Base-by-base conservation (phyloP, 2,797 vertebrate genomes). In the Chloroceryle inda region DNA sequence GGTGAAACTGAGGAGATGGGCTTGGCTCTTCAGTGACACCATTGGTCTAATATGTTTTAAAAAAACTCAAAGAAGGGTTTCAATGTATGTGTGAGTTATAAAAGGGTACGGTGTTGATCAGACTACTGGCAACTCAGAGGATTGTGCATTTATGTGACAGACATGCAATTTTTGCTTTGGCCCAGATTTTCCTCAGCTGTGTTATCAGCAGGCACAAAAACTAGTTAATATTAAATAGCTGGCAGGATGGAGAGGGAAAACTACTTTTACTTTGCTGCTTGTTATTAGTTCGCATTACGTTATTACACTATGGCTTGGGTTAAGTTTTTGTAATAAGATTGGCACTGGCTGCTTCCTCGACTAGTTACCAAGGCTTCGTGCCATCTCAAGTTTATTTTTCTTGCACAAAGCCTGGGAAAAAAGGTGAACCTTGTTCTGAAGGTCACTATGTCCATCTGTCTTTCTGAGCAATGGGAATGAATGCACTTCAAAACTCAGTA, bases 381-480 rank as follows among this genome's bases (percentile, higher is more conserved):
- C 77, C 84, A 82, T 89, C 64, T 38, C 1, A 1, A 76, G 80
- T 94, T 96, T 95, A 79, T 93, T 96, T 94, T 92, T 95, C 77
- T 93, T 95, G 59, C 93, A 78, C 53, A 58, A 91, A 92, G 86
- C 82, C 69, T 95, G 94, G 88, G 77, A 85, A 93, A 95, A 86
- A 85, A 59, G 35, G 64, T 75, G 53, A 96, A 89, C 62, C 33
- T 85, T 93, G 18, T 69, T 87, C 67, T 89, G 71, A 78, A 89
- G 93, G 88, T 95, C 80, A 53, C 33, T 24, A 4, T 71, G 74
- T 85, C 80, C 84, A 67, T 59, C 78, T 10, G 7, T 76, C 55
- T 75, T 92, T 90, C 62, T 73, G 80, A 88, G 80, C 67, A 67
- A 16, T 33, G 44, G 45, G 42, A 87, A 8, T 49, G 52, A 90